Conservation (phyloP, 2,113 vertebrate species). For the Cygnus atratus region DNA sequence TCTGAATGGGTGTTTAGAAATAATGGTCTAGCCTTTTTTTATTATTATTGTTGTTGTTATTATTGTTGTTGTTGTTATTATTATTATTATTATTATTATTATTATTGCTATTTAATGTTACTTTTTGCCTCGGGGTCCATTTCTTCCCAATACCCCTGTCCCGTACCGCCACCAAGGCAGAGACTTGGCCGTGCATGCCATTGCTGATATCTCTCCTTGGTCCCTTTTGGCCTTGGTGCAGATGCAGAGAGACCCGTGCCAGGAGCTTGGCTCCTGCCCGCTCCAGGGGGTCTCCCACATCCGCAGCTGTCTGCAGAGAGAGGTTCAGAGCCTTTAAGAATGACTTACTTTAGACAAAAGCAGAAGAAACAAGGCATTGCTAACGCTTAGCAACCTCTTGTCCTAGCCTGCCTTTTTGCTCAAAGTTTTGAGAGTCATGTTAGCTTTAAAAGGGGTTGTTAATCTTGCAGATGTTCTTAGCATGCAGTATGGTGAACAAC, state of each 20-base stretch:
- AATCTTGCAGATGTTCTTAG: constrained; percentile 3
- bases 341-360: not conserved
- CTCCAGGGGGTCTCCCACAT: not conserved
- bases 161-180: not conserved
- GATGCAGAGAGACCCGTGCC: not conserved
- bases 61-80: fast-evolving
- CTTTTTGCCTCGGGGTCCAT: constrained; percentile 47
- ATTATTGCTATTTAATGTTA: constrained; percentile 63
- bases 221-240: constrained; percentile 5
- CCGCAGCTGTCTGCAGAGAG: constrained; percentile 33
- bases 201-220: not conserved
- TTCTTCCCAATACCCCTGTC: not conserved
- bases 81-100: not conserved
- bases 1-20: constrained; percentile 50
- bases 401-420: constrained; percentile 46
- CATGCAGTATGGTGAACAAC: constrained; percentile 2
- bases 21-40: constrained; percentile 29
- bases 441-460: constrained; percentile 59
- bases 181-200: constrained; percentile 33
- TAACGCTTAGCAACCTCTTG: constrained; percentile 58
- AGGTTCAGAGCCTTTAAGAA: constrained; percentile 5
- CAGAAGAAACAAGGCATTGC: constrained; percentile 24
- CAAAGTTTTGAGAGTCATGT: not conserved
- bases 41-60: not conserved
- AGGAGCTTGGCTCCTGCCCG: not conserved